Base-by-base conservation (phyloP, 2,113 vertebrate species). In the Regulus satrapa region DNA sequence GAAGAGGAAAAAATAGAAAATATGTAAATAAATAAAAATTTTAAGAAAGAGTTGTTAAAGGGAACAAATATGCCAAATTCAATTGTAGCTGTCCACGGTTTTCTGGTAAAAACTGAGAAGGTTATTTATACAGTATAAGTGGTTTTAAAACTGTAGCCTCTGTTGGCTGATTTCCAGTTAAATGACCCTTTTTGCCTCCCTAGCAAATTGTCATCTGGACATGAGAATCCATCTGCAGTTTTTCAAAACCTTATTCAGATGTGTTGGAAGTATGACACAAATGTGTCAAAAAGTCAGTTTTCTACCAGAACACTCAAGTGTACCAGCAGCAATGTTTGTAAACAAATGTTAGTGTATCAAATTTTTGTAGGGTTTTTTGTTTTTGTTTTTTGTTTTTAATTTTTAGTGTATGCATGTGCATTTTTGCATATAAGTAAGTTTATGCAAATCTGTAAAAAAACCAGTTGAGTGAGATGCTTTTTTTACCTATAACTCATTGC, bases 401-500 rank as follows among this genome's bases (percentile, higher is more conserved):
- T 31, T 36, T n/a, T 32, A n/a, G 2, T 36, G 7, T 26, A 8
- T 46, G 5, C 6, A 2, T 85, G 28, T 86, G 5, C 38, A 5
- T 38, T 68, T 93, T 73, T 77, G 12, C 29, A 15, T 34, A 2
- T 5, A 36, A 19, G 1, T 5, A n/a, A 25, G 1, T 48, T 12
- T n/a, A 13, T 34, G 8, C 13, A 81, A 77, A 93, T 54, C 19
- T 67, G 29, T 24, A 34, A 62, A 56, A 32, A 36, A 51, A 6
- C 0, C 3, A 4, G 1, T 23, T 8, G 6, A 46, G 2, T 43
- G 20, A 88, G 20, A 16, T 80, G 34, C 18, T 18, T 81, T 18
- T 81, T 69, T 77, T 69, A 36, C 21, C 28, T 59, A 17, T 87
- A 51, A 31, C 8, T 8, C 1, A 0, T 29, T 75, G 19, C 15